Conservation (phyloP, 2,888 invertebrate genomes). For the Brachyptera risi region DNA sequence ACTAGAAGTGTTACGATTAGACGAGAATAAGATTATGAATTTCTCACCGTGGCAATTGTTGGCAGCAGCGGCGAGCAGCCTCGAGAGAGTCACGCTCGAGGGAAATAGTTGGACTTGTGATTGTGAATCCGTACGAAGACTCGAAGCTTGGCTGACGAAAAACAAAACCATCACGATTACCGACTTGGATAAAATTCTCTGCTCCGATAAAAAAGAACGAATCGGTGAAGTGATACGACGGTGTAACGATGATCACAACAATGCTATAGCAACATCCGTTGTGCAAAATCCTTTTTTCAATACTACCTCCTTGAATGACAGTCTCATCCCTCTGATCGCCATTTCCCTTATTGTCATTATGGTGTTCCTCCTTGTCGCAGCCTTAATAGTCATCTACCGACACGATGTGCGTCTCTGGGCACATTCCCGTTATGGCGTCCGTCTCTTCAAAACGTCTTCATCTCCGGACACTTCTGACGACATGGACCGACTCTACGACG, state of each 20-base stretch:
- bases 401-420: conserved; percentile 76
- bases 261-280: conserved; percentile 47
- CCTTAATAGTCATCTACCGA: conserved; percentile 67
- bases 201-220: conserved; percentile 55
- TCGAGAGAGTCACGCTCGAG: conserved; percentile 65
- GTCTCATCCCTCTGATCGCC: conserved; percentile 70
- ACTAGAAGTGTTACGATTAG: conserved; percentile 67
- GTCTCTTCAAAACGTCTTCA: conserved; percentile 50
- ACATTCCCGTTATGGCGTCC: conserved; percentile 71
- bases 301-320: conserved; percentile 62
- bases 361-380: conserved; percentile 62
- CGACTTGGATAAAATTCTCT: conserved; percentile 65
- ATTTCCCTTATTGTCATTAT: conserved; percentile 66
- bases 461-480: conserved; percentile 41
- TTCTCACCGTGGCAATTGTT: conserved; percentile 61
- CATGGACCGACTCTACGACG: conserved; percentile 64
- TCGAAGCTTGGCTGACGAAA: conserved; percentile 66
- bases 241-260: conserved; percentile 61
- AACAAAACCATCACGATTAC: conserved; percentile 49
- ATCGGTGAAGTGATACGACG: conserved; percentile 52
- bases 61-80: conserved; percentile 42
- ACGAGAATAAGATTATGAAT: conserved; percentile 73
- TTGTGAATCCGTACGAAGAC: conserved; percentile 64
- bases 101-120: conserved; percentile 83
- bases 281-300: conserved; percentile 52